A percentile compares a stretch with the other conserved stretches of the same genome.
phyloP scores from a whole-genome alignment of 2,797 vertebrate genomes.

The Cercopithecus petaurista region DNA sequence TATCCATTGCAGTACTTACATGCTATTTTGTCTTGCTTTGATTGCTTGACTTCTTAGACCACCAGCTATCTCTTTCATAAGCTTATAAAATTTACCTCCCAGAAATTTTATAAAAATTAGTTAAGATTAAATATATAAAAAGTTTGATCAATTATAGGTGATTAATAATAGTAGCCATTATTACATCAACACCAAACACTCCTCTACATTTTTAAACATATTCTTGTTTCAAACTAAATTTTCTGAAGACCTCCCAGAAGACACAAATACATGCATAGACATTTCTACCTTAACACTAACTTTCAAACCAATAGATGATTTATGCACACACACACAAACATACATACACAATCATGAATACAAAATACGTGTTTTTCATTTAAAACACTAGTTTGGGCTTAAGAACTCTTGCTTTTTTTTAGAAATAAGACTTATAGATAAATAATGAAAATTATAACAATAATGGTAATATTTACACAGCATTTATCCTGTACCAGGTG shows the following conservation, averaged over 20 bases:
- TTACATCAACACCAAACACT: background rate
- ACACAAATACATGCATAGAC: background rate
- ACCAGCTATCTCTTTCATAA: background rate
- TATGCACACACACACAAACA: background rate
- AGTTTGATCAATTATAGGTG: background rate
- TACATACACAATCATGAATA: background rate
- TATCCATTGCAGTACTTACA: background rate
- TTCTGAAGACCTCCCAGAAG: background rate
- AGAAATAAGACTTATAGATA: background rate
- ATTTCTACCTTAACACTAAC: background rate
- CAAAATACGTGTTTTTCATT: background rate
- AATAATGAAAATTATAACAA: background rate
- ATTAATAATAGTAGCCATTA: background rate
- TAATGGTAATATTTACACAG: background rate
- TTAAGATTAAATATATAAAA: background rate
- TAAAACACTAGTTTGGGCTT: background rate
- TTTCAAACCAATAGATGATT: background rate
- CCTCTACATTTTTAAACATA: background rate
- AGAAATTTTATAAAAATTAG: slow-evolving; percentile 21
- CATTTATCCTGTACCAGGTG: background rate
- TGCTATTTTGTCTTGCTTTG: background rate
- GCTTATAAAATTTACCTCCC: background rate
- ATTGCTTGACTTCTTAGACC: background rate
- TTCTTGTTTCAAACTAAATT: background rate
- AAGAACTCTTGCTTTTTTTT: background rate